Evolutionary conservation across 2,797 vertebrate species (phyloP).

Genomic region (Sebastes iracundus): DNA sequence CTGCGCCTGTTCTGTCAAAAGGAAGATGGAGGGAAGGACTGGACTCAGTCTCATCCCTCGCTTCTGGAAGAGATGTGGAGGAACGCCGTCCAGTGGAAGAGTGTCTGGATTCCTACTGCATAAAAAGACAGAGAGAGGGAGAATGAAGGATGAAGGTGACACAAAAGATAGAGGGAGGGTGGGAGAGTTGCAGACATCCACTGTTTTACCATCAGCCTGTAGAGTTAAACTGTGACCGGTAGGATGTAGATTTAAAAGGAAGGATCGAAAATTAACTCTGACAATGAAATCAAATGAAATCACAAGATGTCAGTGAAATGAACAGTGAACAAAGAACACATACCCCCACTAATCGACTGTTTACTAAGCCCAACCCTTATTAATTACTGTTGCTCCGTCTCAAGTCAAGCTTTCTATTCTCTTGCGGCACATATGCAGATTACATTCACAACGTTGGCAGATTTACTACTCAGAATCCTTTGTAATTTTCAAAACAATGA

Average conservation of each 20-base stretch:
- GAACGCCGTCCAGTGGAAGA: slow-evolving; percentile 83
- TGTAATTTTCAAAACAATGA: background rate
- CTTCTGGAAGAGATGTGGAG: slow-evolving; percentile 82
- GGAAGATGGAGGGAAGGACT: slow-evolving; percentile 38
- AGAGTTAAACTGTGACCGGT: background rate
- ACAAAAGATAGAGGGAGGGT: background rate
- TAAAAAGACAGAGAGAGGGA: slow-evolving; percentile 33
- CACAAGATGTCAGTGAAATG: background rate
- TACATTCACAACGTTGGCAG: accelerated
- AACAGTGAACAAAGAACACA: background rate
- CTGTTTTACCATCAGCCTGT: background rate
- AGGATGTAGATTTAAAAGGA: background rate
- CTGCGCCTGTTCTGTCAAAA: slow-evolving; percentile 72
- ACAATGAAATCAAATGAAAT: background rate
- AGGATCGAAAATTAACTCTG: background rate
- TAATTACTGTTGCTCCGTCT: background rate
- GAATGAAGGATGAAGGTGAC: background rate
- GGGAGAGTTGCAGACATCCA: background rate
- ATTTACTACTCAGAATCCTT: background rate
- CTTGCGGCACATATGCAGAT: background rate
- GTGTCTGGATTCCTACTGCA: slow-evolving; percentile 85
- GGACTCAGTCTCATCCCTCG: slow-evolving; percentile 57
- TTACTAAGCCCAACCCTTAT: background rate
- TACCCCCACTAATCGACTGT: background rate
- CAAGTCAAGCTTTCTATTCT: too few relatives aligned